phyloP scores from a whole-genome alignment of 2,888 invertebrate genomes.

The Phengaris alcon region DNA sequence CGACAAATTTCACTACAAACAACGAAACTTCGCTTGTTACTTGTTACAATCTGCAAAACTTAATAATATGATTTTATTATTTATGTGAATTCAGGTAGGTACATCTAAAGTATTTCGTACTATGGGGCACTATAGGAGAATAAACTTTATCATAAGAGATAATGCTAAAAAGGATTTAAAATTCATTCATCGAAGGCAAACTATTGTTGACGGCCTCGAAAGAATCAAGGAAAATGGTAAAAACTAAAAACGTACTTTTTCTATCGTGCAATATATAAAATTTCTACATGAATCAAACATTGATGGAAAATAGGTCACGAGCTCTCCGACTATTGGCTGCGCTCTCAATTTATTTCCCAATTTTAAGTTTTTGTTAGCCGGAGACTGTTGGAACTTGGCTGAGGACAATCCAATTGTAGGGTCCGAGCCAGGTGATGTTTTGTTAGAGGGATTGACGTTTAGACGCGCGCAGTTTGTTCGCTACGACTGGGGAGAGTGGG shows the following conservation, averaged over 20 bases:
- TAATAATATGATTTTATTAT: neutral
- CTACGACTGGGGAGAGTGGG: neutral
- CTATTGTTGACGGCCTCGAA: too few species aligned
- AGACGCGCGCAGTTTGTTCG: neutral
- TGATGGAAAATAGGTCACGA: slow-evolving; percentile 12
- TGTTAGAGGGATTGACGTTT: slow-evolving; percentile 7
- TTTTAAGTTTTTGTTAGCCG: neutral
- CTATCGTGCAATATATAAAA: neutral
- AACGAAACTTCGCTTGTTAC: slow-evolving; percentile 36
- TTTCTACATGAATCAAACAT: slow-evolving; percentile 3
- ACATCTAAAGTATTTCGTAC: too few species aligned
- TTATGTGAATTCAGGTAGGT: neutral
- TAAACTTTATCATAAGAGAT: too few species aligned
- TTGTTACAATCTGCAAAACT: neutral
- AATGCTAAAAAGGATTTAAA: too few species aligned
- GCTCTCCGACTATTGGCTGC: slow-evolving; percentile 13
- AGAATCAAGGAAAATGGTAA: neutral
- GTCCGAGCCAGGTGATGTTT: slow-evolving; percentile 14
- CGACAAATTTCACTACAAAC: slow-evolving; percentile 53
- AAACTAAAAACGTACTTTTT: neutral
- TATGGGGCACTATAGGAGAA: too few species aligned
- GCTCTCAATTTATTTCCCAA: slow-evolving; percentile 14
- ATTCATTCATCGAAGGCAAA: too few species aligned
- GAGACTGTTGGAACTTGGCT: neutral
- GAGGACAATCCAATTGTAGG: slow-evolving; percentile 6